Evolutionary conservation across 2,888 invertebrate genomes (phyloP).

Genomic region (Dicranocentrus wangi): DNA sequence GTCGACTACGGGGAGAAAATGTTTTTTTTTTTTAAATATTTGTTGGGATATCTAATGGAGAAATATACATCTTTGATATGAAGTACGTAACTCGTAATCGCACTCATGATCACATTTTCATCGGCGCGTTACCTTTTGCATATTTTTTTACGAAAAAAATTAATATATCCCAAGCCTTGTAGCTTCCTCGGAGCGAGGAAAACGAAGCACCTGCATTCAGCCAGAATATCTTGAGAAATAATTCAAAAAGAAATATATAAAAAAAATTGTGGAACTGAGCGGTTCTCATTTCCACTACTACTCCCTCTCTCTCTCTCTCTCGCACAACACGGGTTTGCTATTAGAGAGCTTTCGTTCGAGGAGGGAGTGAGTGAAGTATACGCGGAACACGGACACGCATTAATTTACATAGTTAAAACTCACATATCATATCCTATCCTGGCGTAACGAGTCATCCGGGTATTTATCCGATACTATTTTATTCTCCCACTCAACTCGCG

Average conservation of each 20-base stretch:
- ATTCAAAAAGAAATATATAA: constrained; percentile 16
- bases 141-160: not conserved
- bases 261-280: constrained; percentile 27
- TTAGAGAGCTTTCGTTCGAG: not conserved
- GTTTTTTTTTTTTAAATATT: no score
- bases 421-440: not conserved
- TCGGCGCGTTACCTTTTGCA: not conserved
- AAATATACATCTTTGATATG: no score
- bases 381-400: not conserved
- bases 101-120: constrained; percentile 4
- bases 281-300: not conserved
- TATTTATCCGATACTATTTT: constrained; percentile 16
- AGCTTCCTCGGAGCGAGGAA: no score
- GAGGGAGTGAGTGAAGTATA: not conserved
- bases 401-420: constrained; percentile 15
- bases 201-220: no score
- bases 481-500: not conserved
- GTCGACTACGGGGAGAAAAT: no score
- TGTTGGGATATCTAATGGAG: no score
- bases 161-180: no score
- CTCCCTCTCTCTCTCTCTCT: not conserved
- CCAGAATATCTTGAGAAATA: no score
- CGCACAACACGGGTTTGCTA: constrained; percentile 22
- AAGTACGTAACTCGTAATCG: not conserved
- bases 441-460: constrained; percentile 15